phyloP scores from a whole-genome alignment of 2,797 vertebrate genomes.

The Mormyrops boulengeri region DNA sequence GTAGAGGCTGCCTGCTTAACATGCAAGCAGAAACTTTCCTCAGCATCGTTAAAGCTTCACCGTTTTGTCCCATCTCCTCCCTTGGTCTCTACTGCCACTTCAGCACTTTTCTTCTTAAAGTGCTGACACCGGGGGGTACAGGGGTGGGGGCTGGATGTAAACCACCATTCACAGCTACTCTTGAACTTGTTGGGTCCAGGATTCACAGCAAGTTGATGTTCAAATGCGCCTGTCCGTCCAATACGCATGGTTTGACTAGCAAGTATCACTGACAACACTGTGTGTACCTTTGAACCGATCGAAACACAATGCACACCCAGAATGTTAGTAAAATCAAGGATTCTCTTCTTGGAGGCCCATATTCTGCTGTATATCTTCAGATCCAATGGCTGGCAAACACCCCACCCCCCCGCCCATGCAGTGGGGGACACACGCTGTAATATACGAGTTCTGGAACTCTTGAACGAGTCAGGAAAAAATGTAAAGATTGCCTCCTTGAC shows the following conservation, averaged over 20 bases:
- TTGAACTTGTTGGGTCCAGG: constrained; percentile 15
- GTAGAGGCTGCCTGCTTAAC: neutral
- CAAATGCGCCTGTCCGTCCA: neutral
- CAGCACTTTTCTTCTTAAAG: constrained; percentile 38
- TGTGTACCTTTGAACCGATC: neutral
- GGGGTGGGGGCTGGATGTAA: neutral
- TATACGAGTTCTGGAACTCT: neutral
- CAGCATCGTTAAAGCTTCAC: constrained; percentile 54
- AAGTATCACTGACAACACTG: neutral
- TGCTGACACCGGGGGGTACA: neutral
- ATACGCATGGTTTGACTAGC: neutral
- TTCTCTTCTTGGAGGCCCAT: neutral
- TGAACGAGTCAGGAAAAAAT: neutral
- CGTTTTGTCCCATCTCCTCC: constrained; percentile 45
- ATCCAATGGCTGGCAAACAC: neutral
- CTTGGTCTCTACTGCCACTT: constrained; percentile 31
- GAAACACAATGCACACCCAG: neutral
- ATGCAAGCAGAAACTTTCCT: constrained; percentile 53
- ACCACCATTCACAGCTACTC: constrained; percentile 17
- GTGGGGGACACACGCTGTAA: neutral
- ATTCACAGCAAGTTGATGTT: neutral
- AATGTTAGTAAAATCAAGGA: neutral
- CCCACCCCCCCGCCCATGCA: neutral
- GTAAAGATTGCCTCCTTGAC: neutral
- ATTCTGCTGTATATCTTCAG: neutral